Evolutionary conservation across 2,113 vertebrate genomes (phyloP), one percentile per base, ranked within the genome.

Genomic region (Sander lucioperca): DNA sequence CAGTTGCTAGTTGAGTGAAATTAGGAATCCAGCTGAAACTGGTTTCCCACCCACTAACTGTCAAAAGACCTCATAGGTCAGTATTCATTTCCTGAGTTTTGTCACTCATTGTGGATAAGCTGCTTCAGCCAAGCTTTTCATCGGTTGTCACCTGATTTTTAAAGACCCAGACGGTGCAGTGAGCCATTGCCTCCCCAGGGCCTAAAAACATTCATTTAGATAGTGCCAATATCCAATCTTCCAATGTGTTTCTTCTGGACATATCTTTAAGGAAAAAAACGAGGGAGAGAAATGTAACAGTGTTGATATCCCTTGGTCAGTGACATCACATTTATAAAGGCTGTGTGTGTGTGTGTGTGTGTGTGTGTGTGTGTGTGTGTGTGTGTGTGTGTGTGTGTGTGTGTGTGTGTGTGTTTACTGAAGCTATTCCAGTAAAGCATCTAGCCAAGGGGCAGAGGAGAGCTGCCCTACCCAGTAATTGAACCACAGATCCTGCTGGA

Each of bases 121-220:
- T 56, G 67, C 56, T 80, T 79, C 48, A 68, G 71, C 71, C 79
- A 19, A 65, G 80, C 84, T 86, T 90, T 91, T 92, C 84, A 89
- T 91, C 86, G 86, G 81, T 79, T 82, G 79, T 86, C 84, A 77
- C 72, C 51, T 72, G 72, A 62, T 83, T 92, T 83, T 88, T 86
- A 80, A 92, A 90, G 81, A 86, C 66, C 84, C 86, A 88, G 78
- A 83, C 66, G 3, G 71, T 79, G 74, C 63, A 77, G 56, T 48
- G 74, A 89, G 84, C 63, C 61, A 77, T 69, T 8, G 72, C 72
- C 72, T 87, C 88, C 91, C 74, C 48, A n/a, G 70, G 91, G 87
- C 80, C 69, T 82, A 74, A 92, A 94, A 91, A 92, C 90, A 91
- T 91, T 94, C 67, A 90, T 93, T 94, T 92, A 94, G 89, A 91